These are phyloP conservation scores for Cyphomyrus discorhynchus DNA, from an alignment of 2,113 vertebrate species.

Conservation along the genomic window DNA sequence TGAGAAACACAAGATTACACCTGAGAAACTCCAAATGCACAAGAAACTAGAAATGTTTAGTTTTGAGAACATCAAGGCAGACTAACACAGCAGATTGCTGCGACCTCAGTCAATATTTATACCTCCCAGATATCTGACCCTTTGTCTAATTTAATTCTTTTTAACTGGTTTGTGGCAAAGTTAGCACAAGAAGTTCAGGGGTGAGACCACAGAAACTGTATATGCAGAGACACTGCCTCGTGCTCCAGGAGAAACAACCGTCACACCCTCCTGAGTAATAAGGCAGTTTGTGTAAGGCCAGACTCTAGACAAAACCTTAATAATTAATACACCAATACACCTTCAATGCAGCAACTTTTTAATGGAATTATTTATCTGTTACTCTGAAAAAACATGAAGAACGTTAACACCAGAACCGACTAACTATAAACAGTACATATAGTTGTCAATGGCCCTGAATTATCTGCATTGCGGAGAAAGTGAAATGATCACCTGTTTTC, in stretches of 20 bases:
- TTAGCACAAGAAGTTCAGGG: not conserved
- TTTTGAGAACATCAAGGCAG: not conserved
- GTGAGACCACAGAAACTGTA: not conserved
- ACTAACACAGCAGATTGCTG: not conserved
- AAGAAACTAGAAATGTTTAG: not conserved
- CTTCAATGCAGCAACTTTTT: not conserved
- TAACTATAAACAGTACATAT: not conserved
- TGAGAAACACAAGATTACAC: not conserved
- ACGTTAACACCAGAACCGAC: not conserved
- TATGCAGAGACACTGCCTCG: not conserved
- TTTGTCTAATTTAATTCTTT: not conserved
- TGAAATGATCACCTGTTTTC: not conserved
- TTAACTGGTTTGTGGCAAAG: not conserved
- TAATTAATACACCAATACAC: not conserved
- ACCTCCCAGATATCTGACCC: not conserved
- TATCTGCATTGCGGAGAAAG: not conserved
- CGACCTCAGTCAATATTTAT: not conserved
- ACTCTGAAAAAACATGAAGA: not conserved
- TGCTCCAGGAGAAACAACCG: not conserved
- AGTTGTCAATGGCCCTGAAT: not conserved
- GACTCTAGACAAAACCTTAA: not conserved
- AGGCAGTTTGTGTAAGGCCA: not conserved
- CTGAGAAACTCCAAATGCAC: not conserved
- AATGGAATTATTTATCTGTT: not conserved
- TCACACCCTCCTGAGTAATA: not conserved